Percentiles rank a stretch among this genome's conserved stretches.
Evolutionary conservation across 2,888 invertebrate species (phyloP).

Genomic region (Melanargia galathea): DNA sequence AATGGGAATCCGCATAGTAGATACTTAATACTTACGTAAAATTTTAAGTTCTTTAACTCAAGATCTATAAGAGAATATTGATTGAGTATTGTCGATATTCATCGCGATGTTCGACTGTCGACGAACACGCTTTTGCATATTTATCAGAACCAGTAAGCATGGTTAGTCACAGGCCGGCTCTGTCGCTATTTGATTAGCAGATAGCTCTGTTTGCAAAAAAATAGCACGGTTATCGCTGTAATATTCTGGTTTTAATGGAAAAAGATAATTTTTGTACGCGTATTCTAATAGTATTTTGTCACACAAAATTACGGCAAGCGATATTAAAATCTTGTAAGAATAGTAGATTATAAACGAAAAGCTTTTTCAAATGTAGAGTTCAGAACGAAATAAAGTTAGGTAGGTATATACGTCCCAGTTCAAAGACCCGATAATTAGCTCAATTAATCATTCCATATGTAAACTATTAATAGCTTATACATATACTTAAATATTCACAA

Average conservation of each 20-base stretch:
- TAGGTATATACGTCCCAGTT: neutral
- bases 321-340: neutral
- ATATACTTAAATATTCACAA: neutral
- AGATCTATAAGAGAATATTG: conserved; percentile 34
- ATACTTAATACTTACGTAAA: too few species aligned
- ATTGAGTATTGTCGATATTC: conserved; percentile 38
- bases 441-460: neutral
- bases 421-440: conserved; percentile 1
- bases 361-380: neutral
- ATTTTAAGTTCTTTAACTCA: conserved; percentile 20
- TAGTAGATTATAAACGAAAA: conserved; percentile 1
- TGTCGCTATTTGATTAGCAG: conserved; percentile 60
- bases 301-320: conserved; percentile 17
- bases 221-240: conserved; percentile 35
- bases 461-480: conserved; percentile 1
- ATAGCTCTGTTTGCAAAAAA: conserved; percentile 53
- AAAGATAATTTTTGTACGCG: conserved; percentile 34
- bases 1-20: neutral
- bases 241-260: conserved; percentile 34
- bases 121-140: conserved; percentile 40
- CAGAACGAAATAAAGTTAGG: neutral
- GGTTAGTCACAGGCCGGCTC: conserved; percentile 33
- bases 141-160: conserved; percentile 37
- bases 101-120: conserved; percentile 26
- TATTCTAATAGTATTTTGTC: conserved; percentile 46